Percentiles rank a stretch among this genome's conserved stretches.
phyloP scores from a whole-genome alignment of 2,888 invertebrate species.

The Athripsodes cinereus region DNA sequence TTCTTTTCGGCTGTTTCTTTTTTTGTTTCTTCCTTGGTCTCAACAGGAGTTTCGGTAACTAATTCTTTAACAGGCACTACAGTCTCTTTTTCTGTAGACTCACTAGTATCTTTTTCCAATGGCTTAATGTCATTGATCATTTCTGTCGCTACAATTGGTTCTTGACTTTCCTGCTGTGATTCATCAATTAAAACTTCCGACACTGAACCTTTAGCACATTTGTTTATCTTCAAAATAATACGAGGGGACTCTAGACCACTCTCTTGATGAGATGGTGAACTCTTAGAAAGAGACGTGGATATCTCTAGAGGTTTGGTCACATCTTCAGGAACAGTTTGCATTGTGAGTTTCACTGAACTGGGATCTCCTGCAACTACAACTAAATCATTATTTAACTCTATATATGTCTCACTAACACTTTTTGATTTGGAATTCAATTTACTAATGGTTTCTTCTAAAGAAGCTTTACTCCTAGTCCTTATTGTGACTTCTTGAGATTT shows the following conservation, averaged over 20 bases:
- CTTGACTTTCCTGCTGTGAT: conserved; percentile 10
- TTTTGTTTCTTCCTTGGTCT: conserved; percentile 32
- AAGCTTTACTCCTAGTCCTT: conserved; percentile 13
- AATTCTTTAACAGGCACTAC: conserved; percentile 33
- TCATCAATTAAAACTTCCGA: conserved; percentile 42
- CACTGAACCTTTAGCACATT: conserved; percentile 51
- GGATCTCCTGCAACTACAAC: not conserved
- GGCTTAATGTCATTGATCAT: not conserved
- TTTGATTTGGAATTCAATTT: conserved; percentile 29
- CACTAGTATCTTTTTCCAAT: not conserved
- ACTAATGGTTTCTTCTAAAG: conserved; percentile 8
- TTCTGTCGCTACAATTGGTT: conserved; percentile 6
- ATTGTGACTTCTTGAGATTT: conserved; percentile 4
- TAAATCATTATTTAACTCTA: not conserved
- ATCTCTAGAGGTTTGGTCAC: conserved; percentile 46
- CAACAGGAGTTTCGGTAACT: conserved; percentile 33
- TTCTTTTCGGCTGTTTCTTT: conserved; percentile 38
- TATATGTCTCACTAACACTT: conserved; percentile 22
- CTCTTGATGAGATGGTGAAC: conserved; percentile 35
- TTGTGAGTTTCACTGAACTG: conserved; percentile 29
- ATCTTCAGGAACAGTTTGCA: conserved; percentile 36
- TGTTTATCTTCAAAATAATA: conserved; percentile 61
- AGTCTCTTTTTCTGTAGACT: conserved; percentile 28
- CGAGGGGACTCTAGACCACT: conserved; percentile 50
- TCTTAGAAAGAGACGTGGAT: conserved; percentile 37